Conservation (phyloP, 2,888 invertebrate species). For the Nowickia ferox region DNA sequence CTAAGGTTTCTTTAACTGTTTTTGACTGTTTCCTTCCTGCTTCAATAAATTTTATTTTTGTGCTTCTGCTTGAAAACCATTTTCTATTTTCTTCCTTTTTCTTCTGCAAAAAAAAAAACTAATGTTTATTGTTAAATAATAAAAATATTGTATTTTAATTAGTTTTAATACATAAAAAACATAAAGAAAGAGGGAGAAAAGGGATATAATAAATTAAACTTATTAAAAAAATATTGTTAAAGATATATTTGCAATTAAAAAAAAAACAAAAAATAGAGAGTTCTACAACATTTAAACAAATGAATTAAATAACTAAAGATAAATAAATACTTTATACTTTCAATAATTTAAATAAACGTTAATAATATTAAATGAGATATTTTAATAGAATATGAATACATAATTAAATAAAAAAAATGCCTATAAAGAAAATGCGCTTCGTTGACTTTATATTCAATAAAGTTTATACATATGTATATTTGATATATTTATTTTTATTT, state of each 20-base stretch:
- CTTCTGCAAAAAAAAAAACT: not conserved
- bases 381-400: conserved; percentile 48
- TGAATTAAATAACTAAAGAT: conserved; percentile 63
- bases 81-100: not conserved
- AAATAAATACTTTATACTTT: conserved; percentile 71
- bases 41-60: conserved; percentile 3
- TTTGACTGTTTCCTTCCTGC: not conserved
- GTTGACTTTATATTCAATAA: conserved; percentile 61
- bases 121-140: conserved; percentile 3
- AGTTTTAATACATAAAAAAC: not conserved
- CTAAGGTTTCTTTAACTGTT: too few species aligned
- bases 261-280: conserved; percentile 18
- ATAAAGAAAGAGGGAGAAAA: not conserved
- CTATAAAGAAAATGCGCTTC: conserved; percentile 71
- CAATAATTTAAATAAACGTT: conserved; percentile 60
- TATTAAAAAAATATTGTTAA: conserved; percentile 30
- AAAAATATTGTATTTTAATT: conserved; percentile 24
- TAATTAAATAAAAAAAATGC: conserved; percentile 63
- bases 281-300: conserved; percentile 60
- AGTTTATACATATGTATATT: not conserved
- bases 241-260: conserved; percentile 37
- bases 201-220: conserved; percentile 51
- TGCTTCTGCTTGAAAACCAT: not conserved
- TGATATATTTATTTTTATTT: conserved; percentile 31
- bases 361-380: conserved; percentile 48